Percentiles rank a stretch among this genome's conserved stretches.
Evolutionary conservation across 2,113 vertebrate genomes (phyloP).

Genomic region (Emydura subglobosa): DNA sequence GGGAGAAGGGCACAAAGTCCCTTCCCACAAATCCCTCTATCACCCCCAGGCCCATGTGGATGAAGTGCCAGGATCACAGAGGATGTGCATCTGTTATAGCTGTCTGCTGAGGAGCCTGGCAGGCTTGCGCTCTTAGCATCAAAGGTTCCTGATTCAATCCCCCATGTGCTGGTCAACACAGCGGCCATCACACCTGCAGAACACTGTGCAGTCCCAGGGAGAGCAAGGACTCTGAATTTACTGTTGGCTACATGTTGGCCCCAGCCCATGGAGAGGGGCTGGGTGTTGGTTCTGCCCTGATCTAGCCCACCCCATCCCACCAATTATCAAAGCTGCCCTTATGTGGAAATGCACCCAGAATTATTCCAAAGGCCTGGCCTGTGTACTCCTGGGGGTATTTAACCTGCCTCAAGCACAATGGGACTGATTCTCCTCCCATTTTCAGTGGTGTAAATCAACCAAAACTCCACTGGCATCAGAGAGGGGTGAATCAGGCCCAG

Average conservation of each 20-base stretch:
- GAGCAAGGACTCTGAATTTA: neutral
- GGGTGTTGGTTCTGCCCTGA: accelerated
- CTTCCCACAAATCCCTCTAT: accelerated
- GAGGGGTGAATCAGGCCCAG: neutral
- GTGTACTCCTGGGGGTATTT: too few relatives aligned
- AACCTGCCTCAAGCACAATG: neutral
- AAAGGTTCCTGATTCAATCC: too few relatives aligned
- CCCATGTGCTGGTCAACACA: neutral
- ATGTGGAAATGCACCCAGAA: neutral
- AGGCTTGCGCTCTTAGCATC: too few relatives aligned
- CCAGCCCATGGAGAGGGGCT: too few relatives aligned
- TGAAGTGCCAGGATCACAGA: too few relatives aligned
- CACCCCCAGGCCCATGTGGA: too few relatives aligned
- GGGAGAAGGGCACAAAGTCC: neutral
- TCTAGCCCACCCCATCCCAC: too few relatives aligned
- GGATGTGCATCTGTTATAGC: too few relatives aligned
- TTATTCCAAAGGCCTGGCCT: neutral
- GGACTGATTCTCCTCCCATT: neutral
- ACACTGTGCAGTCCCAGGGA: neutral
- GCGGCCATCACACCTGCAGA: neutral
- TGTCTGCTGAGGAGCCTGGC: too few relatives aligned
- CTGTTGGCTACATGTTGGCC: neutral
- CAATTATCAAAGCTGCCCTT: neutral
- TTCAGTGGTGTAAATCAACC: accelerated
- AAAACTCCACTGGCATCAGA: neutral